phyloP scores from a whole-genome alignment of 2,113 vertebrate genomes.

The Conger conger region DNA sequence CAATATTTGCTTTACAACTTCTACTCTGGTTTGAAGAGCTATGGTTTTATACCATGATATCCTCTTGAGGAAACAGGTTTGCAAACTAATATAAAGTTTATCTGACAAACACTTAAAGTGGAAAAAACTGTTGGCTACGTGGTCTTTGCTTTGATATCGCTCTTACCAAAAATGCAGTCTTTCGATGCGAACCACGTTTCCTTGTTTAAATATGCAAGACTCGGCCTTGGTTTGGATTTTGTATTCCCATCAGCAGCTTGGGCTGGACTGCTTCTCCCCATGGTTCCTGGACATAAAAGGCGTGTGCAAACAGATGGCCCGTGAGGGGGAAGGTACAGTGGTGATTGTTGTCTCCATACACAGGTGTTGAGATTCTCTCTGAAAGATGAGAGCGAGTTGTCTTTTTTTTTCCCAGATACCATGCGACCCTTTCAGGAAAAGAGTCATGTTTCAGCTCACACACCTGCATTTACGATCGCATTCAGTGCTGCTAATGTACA shows the following conservation, averaged over 20 bases:
- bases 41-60: neutral
- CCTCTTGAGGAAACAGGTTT: neutral
- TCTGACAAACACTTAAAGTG: neutral
- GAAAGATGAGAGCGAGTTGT: neutral
- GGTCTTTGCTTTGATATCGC: neutral
- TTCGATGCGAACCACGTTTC: neutral
- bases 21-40: neutral
- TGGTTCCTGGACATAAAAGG: conserved; percentile 7
- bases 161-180: neutral
- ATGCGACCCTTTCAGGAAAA: neutral
- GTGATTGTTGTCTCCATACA: conserved; percentile 2
- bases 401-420: neutral
- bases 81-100: neutral
- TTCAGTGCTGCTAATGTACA: neutral
- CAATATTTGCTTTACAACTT: neutral
- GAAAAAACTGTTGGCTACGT: neutral
- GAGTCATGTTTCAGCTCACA: neutral
- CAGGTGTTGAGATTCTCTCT: neutral
- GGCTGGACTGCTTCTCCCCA: neutral
- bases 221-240: neutral
- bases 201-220: conserved; percentile 1
- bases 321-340: neutral
- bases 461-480: neutral
- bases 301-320: conserved; percentile 2
- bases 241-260: conserved; percentile 4